Percentiles rank a stretch among this genome's conserved stretches.
These are phyloP conservation scores for Trachelus troglodyta DNA, from an alignment of 2,888 invertebrate genomes.

Conservation along the genomic window DNA sequence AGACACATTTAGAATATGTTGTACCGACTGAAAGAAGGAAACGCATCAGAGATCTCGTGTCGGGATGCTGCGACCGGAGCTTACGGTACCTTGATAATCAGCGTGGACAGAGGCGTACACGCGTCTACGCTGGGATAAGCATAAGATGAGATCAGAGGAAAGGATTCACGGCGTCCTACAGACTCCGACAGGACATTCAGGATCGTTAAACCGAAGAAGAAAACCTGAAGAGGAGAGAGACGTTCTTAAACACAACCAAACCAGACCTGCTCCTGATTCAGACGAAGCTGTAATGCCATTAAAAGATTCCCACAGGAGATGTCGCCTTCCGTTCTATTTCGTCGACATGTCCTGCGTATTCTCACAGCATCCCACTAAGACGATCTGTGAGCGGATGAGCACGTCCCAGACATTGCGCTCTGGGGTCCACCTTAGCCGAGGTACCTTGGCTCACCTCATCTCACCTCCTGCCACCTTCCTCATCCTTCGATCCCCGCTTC, in stretches of 20 bases:
- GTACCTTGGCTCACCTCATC: no score
- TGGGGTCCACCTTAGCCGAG: no score
- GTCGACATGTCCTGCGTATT: constrained; percentile 17
- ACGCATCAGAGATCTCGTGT: constrained; percentile 2
- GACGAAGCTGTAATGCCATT: constrained; percentile 30
- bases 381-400: constrained; percentile 38
- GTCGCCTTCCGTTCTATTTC: constrained; percentile 5
- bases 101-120: constrained; percentile 48
- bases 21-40: not conserved
- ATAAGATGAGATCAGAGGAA: constrained; percentile 4
- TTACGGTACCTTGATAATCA: constrained; percentile 55
- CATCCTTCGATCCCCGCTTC: not conserved
- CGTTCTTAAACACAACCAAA: constrained; percentile 20
- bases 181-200: constrained; percentile 30
- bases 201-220: constrained; percentile 31
- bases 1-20: not conserved
- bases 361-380: constrained; percentile 40
- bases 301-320: constrained; percentile 26
- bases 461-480: no score
- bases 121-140: constrained; percentile 41
- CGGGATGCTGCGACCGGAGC: constrained; percentile 25
- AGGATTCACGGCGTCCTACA: constrained; percentile 9
- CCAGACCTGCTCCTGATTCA: constrained; percentile 42
- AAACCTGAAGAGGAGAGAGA: not conserved
- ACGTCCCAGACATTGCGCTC: constrained; percentile 31